Conservation (phyloP, 2,888 invertebrate species). For the Sinelater perroti region DNA sequence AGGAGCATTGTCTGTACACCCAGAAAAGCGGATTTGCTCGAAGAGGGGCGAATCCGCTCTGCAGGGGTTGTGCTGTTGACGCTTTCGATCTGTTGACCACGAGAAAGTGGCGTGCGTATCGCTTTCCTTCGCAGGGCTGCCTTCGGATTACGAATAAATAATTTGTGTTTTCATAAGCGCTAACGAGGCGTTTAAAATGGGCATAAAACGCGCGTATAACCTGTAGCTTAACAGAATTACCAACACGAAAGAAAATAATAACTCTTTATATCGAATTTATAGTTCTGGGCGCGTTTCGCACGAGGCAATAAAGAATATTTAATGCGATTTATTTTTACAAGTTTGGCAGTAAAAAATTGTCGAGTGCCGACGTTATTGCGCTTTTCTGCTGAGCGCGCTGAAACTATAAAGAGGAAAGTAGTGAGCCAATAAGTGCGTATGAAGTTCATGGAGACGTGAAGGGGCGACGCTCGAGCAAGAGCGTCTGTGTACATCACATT, state of each 20-base stretch:
- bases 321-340: slow-evolving; percentile 19
- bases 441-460: slow-evolving; percentile 14
- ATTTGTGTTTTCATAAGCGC: slow-evolving; percentile 22
- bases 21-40: background rate
- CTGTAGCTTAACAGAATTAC: slow-evolving; percentile 30
- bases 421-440: slow-evolving; percentile 17
- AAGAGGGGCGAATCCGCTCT: no score
- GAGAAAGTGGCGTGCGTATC: background rate
- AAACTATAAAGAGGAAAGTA: slow-evolving; percentile 9
- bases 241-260: slow-evolving; percentile 32
- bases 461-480: slow-evolving; percentile 15
- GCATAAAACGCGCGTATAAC: slow-evolving; percentile 18
- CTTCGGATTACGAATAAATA: slow-evolving; percentile 22
- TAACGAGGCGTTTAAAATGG: slow-evolving; percentile 23
- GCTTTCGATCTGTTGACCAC: background rate
- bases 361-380: slow-evolving; percentile 14
- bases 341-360: slow-evolving; percentile 18
- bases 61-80: no score
- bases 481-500: slow-evolving; percentile 31
- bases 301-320: slow-evolving; percentile 17
- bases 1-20: background rate
- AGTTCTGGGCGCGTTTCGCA: slow-evolving; percentile 22
- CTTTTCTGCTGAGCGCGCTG: slow-evolving; percentile 17
- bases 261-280: slow-evolving; percentile 26
- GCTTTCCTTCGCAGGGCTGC: background rate